phyloP scores from a whole-genome alignment of 2,113 vertebrate species.

The Toxostoma redivivum region DNA sequence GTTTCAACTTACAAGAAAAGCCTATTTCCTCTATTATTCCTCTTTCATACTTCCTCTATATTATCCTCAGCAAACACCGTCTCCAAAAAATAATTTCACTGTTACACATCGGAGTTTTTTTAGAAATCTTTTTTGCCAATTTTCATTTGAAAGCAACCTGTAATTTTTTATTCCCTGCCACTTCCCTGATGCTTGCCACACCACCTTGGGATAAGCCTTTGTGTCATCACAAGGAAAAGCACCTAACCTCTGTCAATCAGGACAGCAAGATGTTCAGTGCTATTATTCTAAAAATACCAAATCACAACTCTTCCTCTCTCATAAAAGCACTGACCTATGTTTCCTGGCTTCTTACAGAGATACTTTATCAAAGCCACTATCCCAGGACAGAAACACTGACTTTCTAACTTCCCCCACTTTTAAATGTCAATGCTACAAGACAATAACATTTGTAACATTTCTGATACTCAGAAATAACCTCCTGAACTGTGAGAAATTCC shows the following conservation, averaged over 20 bases:
- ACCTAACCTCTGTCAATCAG: neutral
- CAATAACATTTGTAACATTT: neutral
- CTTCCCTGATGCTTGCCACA: neutral
- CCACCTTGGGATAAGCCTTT: neutral
- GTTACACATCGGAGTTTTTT: neutral
- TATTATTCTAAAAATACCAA: neutral
- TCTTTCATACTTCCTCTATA: neutral
- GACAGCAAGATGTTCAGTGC: neutral
- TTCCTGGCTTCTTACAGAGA: neutral
- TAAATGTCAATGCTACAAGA: neutral
- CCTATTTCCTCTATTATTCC: neutral
- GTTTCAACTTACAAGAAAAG: neutral
- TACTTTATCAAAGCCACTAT: neutral
- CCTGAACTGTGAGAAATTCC: neutral
- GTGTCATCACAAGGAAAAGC: rapidly evolving
- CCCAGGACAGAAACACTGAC: neutral
- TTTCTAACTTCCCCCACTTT: neutral
- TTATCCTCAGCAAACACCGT: neutral
- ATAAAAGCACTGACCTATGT: neutral
- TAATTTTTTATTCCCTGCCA: neutral
- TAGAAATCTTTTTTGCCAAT: neutral
- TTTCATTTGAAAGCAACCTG: neutral
- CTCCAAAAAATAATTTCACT: neutral
- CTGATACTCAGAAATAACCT: neutral
- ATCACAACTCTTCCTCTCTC: neutral